Evolutionary conservation across 2,113 vertebrate genomes (phyloP).

Genomic region (Amphiprion ocellaris): DNA sequence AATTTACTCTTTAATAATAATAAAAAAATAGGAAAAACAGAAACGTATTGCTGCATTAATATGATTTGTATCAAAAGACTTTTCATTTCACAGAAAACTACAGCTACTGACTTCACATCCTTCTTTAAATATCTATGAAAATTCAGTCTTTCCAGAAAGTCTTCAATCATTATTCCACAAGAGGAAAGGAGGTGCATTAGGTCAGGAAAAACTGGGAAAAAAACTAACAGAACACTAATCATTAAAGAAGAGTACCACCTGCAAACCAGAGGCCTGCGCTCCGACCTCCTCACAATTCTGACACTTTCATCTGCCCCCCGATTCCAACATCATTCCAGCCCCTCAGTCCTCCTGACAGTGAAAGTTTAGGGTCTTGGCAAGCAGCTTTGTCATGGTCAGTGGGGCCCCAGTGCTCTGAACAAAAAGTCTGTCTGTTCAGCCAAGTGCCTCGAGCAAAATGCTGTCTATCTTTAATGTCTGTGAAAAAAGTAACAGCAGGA

Average conservation of each 20-base stretch:
- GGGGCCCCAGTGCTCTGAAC: conserved; percentile 44
- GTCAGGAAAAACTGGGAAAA: neutral
- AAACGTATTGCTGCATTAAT: too few relatives aligned
- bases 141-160: neutral
- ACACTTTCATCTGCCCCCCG: conserved; percentile 52
- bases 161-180: neutral
- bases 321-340: conserved; percentile 35
- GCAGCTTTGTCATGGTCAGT: conserved; percentile 30
- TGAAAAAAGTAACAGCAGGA: conserved; percentile 26
- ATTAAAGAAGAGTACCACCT: conserved; percentile 42
- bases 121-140: neutral
- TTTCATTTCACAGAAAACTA: neutral
- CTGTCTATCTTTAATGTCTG: conserved; percentile 32
- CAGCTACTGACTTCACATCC: neutral
- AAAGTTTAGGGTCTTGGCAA: conserved; percentile 41
- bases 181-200: neutral
- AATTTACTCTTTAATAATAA: too few relatives aligned
- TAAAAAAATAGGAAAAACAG: too few relatives aligned
- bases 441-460: conserved; percentile 28
- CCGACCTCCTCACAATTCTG: conserved; percentile 16
- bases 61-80: too few relatives aligned
- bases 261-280: conserved; percentile 8
- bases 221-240: neutral
- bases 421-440: conserved; percentile 55
- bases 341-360: conserved; percentile 32